Evolutionary conservation across 2,888 invertebrate genomes (phyloP), one percentile per base, ranked within the genome.

Genomic region (Philereme vetulata): DNA sequence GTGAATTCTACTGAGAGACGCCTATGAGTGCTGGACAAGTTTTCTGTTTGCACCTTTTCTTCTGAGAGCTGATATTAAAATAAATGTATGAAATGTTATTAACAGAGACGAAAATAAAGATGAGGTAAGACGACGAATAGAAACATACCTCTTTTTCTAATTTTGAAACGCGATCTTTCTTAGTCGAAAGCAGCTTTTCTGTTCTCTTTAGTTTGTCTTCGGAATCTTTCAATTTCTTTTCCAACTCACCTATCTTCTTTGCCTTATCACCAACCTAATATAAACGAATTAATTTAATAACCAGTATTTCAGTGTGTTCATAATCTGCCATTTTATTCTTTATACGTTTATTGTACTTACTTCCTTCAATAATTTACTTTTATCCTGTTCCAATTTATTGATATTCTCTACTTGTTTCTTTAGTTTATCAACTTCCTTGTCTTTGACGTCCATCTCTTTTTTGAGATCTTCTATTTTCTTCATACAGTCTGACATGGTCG

Each of bases 391-490:
- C 70, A 89, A 72, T 78, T 89, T 91, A 64, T 78, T 85, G 10
- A 88, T 76, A 70, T 70, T 82, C 71, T 94, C 93, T 47, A 93
- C 79, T 82, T 94, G 93, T 75, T 94, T 93, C 72, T 94, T 94
- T 40, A 95, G 75, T 71, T 93, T 94, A 50, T 93, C 93, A 56
- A 93, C 86, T 79, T 93, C 94, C 71, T 94, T 95, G 67, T 94
- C 95, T 80, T 95, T 94, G 36, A 88, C 86, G 70, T 94, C 93
- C 65, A 96, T 85, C 67, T 95, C 94, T 64, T 92, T 93, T 77
- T 95, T 95, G 4, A 94, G 86, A 47, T 93, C 93, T 74, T 95
- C 95, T 71, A 95, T 93, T 81, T 93, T 95, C 81, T 90, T 93
- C 85, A 90, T 94, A 79, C 86, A 90, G 51, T 92, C 89, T 33